These are phyloP conservation scores for Peromyscus attwateri DNA, from an alignment of 2,797 vertebrate species.

Conservation along the genomic window DNA sequence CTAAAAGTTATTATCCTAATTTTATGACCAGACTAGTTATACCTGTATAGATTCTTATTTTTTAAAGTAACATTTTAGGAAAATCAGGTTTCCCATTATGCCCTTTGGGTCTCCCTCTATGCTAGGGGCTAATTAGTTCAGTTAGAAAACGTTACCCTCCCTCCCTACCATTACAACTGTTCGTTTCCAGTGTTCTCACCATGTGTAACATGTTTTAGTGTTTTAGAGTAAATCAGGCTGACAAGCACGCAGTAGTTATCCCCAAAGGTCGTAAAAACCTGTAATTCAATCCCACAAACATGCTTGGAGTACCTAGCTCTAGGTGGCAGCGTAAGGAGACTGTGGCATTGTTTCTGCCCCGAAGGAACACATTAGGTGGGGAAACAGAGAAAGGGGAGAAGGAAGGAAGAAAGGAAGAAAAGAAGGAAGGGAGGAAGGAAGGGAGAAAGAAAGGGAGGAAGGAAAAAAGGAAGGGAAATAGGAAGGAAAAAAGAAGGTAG, in stretches of 20 bases:
- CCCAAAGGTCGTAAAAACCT: conserved; percentile 55
- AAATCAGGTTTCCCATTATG: not conserved
- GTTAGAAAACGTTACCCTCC: conserved; percentile 7
- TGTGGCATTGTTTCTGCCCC: not conserved
- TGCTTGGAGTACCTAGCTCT: not conserved
- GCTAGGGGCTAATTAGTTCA: not conserved
- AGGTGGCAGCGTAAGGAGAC: not conserved
- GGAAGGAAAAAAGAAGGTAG: no score
- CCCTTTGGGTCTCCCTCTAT: not conserved
- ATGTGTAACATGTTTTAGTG: not conserved
- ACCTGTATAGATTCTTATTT: not conserved
- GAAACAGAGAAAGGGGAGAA: not conserved
- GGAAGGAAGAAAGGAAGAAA: not conserved
- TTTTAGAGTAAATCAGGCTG: conserved; percentile 9
- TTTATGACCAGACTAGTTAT: conserved; percentile 15
- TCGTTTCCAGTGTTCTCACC: not conserved
- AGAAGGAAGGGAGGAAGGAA: not conserved
- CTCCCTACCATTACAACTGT: conserved; percentile 21
- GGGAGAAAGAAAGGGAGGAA: fast-evolving
- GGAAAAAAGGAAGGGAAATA: not conserved
- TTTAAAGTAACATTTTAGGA: not conserved
- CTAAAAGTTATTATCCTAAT: not conserved
- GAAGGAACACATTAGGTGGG: not conserved
- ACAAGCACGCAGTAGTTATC: not conserved
- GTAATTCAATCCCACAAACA: conserved; percentile 19